Evolutionary conservation across 2,888 invertebrate species (phyloP), one percentile per base, ranked within the genome.

Genomic region (Anticlea derivata): DNA sequence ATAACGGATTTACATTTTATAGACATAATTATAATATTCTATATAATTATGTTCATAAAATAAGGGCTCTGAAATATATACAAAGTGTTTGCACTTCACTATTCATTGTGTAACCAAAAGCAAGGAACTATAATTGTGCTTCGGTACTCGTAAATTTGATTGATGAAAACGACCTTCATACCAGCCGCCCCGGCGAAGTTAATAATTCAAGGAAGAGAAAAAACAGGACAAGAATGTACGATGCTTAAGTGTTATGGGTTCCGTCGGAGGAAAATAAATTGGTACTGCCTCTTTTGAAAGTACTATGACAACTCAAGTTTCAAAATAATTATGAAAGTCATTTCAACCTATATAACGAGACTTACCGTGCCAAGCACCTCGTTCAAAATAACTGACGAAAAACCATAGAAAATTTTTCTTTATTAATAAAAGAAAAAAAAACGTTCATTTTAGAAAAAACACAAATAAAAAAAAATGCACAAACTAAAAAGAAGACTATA

Each of bases 101-200:
- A 7, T 38, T 38, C 7, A 38, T 26, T 38, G 31, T 26, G 6
- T 8, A 38, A 17, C 31, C 38, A 11, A 46, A 24, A 38, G 31
- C 37, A 8, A 20, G 26, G 10, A 26, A 34, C 29, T 64, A 45
- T 54, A 60, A 58, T 58, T 49, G 53, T 59, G 50, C 64, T 58
- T 55, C 53, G 43, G 64, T 63, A 60, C 58, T 67, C 45, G 70
- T 65, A 65, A 73, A 71, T 74, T 75, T 81, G 82, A 81, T 83
- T 81, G 78, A 83, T 82, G 79, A 70, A 76, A 70, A 63, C 67
- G 74, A 62, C 75, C 79, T 54, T 70, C 69, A 78, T 78, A 62
- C 68, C 17, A 20, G 24, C 44, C 61, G 24, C 38, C 35, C 33
- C 43, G 31, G 55, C 55, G 49, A 63, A 56, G 60, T 67, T 73